Conservation (phyloP, 2,888 invertebrate genomes). For the Eulithis testata region DNA sequence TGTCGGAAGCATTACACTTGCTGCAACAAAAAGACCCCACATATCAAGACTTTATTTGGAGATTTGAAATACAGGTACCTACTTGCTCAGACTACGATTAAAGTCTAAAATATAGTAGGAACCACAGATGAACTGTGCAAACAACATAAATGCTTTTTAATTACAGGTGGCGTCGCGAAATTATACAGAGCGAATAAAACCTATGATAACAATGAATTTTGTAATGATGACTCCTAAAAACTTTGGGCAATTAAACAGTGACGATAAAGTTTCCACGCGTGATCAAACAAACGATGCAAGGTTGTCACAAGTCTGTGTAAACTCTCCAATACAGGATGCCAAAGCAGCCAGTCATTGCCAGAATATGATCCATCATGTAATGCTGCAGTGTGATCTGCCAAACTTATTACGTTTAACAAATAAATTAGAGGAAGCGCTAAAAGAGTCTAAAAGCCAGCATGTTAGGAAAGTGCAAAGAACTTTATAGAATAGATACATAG, state of each 20-base stretch:
- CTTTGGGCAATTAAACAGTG: constrained; percentile 53
- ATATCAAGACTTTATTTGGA: constrained; percentile 75
- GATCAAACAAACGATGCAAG: constrained; percentile 34
- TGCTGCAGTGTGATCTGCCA: constrained; percentile 83
- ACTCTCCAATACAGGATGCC: constrained; percentile 65
- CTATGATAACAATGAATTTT: constrained; percentile 72
- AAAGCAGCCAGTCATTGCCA: constrained; percentile 76
- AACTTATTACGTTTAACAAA: constrained; percentile 82
- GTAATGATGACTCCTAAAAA: constrained; percentile 67
- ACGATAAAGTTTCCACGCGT: constrained; percentile 32
- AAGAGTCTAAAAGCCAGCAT: constrained; percentile 84
- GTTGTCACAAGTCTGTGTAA: constrained; percentile 50
- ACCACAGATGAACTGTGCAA: constrained; percentile 5
- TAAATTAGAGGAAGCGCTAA: constrained; percentile 82
- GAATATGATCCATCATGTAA: constrained; percentile 66
- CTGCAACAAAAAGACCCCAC: constrained; percentile 70
- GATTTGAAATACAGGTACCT: constrained; percentile 78
- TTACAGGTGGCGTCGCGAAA: constrained; percentile 69
- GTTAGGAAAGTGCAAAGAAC: constrained; percentile 81
- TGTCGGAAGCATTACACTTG: constrained; percentile 77
- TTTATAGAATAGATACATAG: constrained; percentile 43
- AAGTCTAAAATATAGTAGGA: not conserved
- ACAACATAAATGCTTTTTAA: constrained; percentile 23
- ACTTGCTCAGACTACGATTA: not conserved
- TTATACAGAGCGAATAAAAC: constrained; percentile 63